Evolutionary conservation across 2,113 vertebrate species (phyloP), one percentile per base, ranked within the genome.

Genomic region (Jaculus jaculus): DNA sequence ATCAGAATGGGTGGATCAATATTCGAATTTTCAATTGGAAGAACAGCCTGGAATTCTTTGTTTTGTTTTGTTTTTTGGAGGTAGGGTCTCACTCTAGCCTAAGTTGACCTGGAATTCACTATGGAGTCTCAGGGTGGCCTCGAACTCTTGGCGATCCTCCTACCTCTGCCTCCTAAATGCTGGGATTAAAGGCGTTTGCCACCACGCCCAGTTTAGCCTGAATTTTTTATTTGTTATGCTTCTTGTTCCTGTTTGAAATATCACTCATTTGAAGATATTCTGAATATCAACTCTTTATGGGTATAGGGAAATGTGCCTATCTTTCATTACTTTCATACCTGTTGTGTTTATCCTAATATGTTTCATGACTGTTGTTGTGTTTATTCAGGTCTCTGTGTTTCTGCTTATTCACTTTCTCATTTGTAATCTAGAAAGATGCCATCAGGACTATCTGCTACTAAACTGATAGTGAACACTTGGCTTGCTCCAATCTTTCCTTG

Each of bases 331-430:
- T n/a, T 75, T n/a, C n/a, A n/a, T n/a, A 60, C 84, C 15, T 51
- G 23, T 15, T 61, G 23, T 30, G 63, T 39, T 10, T 26, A 30
- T 4, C 47, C 12, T 47, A 39, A 90, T 23, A 32, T 54, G 84
- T 93, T 24, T 32, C 65, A 34, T n/a, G n/a, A n/a, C n/a, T n/a
- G n/a, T n/a, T n/a, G n/a, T n/a, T n/a, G n/a, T n/a, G n/a, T n/a
- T n/a, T n/a, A n/a, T n/a, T n/a, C n/a, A 73, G 18, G 65, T 3
- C 24, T 74, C 51, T 78, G 32, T 68, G 32, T 1, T 54, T 91
- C 92, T 89, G 30, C 16, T 77, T n/a, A 77, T 77, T 75, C 28
- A 39, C 17, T 91, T 78, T 85, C 54, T 71, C 26, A 34, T 94
- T 18, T 78, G 12, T 21, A 20, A 87, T 15, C 28, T 61, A 28